Base-by-base conservation (phyloP, 2,888 invertebrate genomes). In the Actias luna region DNA sequence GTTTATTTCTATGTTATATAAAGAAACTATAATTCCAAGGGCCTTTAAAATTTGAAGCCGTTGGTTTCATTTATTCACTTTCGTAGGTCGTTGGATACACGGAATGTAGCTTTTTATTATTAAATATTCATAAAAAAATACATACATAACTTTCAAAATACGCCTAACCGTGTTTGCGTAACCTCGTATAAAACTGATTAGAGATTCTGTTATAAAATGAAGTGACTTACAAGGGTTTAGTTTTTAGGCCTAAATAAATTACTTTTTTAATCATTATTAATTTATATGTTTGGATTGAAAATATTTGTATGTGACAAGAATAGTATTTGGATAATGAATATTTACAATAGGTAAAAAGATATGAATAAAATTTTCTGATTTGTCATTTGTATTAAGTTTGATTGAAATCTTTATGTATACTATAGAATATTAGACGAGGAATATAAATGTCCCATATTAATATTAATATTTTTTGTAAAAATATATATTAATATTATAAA, bases 111-210 rank as follows among this genome's bases (percentile, higher is more conserved):
- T 29, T 55, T 55, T 55, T 29, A 29, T 55, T 8, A 29, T 29
- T 55, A 14, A 55, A 29, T 55, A 55, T 55, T 55, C 29, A 55
- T 55, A 55, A 8, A 55, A 22, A 55, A n/a, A 55, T 55, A 55
- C 29, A n/a, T 55, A 55, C 29, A n/a, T 55, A 55, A 55, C 55
- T 55, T 55, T 55, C 55, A 55, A 55, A 55, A 55, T 50, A 50
- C 27, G 55, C 55, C 55, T 55, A 29, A 29, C 29, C 7, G 18
- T 55, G n/a, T 55, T 29, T 55, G 29, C 55, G n/a, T 55, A 55
- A 55, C 29, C 2, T n/a, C 29, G 55, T 29, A 29, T 55, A 29
- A 16, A 55, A 29, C 1, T 25, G 2, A 25, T 1, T 50, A 50
- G 46, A 25, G 7, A 22, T 50, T 50, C 42, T n/a, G 2, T n/a